Evolutionary conservation across 2,113 vertebrate species (phyloP), one percentile per base, ranked within the genome.

Genomic region (Calidris pugnax): DNA sequence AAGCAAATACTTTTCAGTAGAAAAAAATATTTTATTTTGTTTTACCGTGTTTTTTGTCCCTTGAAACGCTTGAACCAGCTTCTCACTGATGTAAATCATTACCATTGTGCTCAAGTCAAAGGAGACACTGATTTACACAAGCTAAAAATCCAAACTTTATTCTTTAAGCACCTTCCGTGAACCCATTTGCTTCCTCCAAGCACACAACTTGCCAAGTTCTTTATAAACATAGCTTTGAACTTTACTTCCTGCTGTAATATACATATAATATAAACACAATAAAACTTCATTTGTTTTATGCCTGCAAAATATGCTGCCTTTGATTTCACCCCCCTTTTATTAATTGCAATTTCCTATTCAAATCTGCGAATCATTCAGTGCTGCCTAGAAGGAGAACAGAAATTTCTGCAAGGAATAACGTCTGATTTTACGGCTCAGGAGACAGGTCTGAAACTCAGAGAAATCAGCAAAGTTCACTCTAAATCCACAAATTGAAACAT

Each of bases 221-320:
- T 62, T 91, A 79, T 87, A 91, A 96, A 93, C 93, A 83, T 2
- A 6, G 63, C 71, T 96, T 95, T 89, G 87, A 87, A 93, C 84
- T 67, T 48, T 41, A 17, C 62, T 96, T 96, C 96, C 97, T 92
- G 87, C 66, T 43, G 17, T 85, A 85, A 92, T 95, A 71, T 93
- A 37, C 1, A 2, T 41, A 16, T 19, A 64, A 89, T 51, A 90
- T 69, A 92, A 95, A 95, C 92, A 93, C 9, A 5, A 55, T 21
- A 32, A 28, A 83, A 32, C 57, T 47, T 73, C 32, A 35, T 92
- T 85, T 95, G n/a, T 87, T 94, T 95, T 80, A 33, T 69, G 86
- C 47, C 26, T 69, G 22, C 26, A 73, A 87, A 97, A 82, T 76
- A 69, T 12, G 16, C 57, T 69, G 73, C 57, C 66, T 51, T 35